Evolutionary conservation across 1,140 invertebrate genomes (phyloP).

Genomic region (Apis laboriosa): DNA sequence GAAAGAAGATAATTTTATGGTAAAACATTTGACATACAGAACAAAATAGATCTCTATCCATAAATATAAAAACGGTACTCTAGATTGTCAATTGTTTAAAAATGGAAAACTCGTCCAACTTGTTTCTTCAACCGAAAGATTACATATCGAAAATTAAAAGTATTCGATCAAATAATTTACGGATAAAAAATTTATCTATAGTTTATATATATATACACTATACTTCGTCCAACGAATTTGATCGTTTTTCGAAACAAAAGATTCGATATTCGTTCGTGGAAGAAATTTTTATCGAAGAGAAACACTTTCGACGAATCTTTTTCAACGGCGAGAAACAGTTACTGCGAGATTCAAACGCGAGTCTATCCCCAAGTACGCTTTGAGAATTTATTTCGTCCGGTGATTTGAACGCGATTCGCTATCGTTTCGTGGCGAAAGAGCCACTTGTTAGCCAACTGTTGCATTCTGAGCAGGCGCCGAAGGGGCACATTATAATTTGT

Average conservation of each 20-base stretch:
- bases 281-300: background rate
- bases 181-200: background rate
- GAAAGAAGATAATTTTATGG: background rate
- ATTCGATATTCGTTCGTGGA: too few relatives aligned
- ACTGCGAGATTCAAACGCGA: conserved; percentile 1
- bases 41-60: background rate
- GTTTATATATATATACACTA: background rate
- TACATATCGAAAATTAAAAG: background rate
- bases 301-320: background rate
- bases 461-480: conserved; percentile 65
- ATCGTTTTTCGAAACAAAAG: background rate
- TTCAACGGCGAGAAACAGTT: background rate
- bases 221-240: background rate
- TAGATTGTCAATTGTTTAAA: conserved; percentile 1
- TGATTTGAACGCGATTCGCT: conserved; percentile 59
- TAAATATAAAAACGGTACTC: background rate
- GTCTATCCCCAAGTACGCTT: conserved; percentile 8
- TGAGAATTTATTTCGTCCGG: conserved; percentile 34
- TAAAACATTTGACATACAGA: background rate
- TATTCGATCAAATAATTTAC: too few relatives aligned
- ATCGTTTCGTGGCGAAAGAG: conserved; percentile 66
- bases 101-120: background rate
- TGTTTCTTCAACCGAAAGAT: background rate
- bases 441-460: conserved; percentile 78
- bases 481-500: conserved; percentile 60